Evolutionary conservation across 2,113 vertebrate species (phyloP).

Genomic region (Pampusana beccarii): DNA sequence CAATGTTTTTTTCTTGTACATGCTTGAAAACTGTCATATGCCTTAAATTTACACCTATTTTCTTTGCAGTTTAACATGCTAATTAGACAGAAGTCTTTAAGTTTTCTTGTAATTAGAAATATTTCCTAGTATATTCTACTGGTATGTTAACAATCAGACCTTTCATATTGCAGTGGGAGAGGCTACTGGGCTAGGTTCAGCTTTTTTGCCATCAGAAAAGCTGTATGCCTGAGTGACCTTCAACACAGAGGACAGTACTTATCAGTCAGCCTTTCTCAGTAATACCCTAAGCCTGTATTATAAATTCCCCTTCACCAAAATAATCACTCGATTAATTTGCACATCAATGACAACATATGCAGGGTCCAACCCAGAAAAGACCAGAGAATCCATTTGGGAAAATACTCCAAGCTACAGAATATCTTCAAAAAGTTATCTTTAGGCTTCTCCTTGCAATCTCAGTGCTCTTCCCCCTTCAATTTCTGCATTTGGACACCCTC

Average conservation of each 20-base stretch:
- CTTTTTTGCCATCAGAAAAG: constrained; percentile 4
- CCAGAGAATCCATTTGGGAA: background rate
- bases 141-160: background rate
- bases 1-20: background rate
- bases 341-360: constrained; percentile 3
- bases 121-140: background rate
- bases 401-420: background rate
- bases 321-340: constrained; percentile 59
- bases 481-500: background rate
- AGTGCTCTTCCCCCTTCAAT: background rate
- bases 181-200: background rate
- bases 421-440: background rate
- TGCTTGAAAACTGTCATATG: background rate
- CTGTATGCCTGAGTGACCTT: constrained; percentile 47
- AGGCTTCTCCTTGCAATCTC: background rate
- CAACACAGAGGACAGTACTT: constrained; percentile 41
- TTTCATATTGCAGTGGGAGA: background rate
- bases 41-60: background rate
- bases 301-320: constrained; percentile 30
- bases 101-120: background rate
- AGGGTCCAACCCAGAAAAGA: background rate
- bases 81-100: background rate
- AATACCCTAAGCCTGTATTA: constrained; percentile 62
- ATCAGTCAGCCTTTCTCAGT: constrained; percentile 27
- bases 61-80: background rate